Evolutionary conservation across 2,888 invertebrate species (phyloP).

Genomic region (Latrodectus elegans): DNA sequence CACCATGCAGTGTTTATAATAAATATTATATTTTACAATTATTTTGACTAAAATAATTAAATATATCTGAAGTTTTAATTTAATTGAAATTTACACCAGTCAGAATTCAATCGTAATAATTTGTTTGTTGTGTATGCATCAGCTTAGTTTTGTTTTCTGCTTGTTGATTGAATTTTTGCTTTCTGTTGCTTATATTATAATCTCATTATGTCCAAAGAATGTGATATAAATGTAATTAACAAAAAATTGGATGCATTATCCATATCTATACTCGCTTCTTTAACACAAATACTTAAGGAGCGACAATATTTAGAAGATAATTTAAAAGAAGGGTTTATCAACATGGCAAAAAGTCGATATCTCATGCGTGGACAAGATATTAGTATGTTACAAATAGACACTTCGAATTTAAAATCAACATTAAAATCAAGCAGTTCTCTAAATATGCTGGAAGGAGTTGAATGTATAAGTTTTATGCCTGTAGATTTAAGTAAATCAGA

Average conservation of each 20-base stretch:
- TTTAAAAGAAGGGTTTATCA: slow-evolving; percentile 57
- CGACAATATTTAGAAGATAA: slow-evolving; percentile 45
- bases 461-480: slow-evolving; percentile 15
- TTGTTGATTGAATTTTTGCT: no score
- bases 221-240: neutral
- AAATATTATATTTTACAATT: no score
- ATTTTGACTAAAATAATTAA: no score
- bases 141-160: no score
- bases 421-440: slow-evolving; percentile 7
- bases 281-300: slow-evolving; percentile 50
- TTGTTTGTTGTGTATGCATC: no score
- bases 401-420: slow-evolving; percentile 29
- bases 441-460: neutral
- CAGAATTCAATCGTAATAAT: no score
- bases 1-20: no score
- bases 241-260: slow-evolving; percentile 61
- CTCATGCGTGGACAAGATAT: slow-evolving; percentile 54
- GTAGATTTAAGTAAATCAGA: neutral
- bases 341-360: slow-evolving; percentile 62
- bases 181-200: no score
- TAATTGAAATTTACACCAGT: no score
- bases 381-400: slow-evolving; percentile 51
- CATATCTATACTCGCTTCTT: slow-evolving; percentile 28
- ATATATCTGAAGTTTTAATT: no score
- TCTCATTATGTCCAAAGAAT: no score